These are phyloP conservation scores for Cochlearius cochlearius DNA, from an alignment of 2,113 vertebrate genomes.

Conservation along the genomic window DNA sequence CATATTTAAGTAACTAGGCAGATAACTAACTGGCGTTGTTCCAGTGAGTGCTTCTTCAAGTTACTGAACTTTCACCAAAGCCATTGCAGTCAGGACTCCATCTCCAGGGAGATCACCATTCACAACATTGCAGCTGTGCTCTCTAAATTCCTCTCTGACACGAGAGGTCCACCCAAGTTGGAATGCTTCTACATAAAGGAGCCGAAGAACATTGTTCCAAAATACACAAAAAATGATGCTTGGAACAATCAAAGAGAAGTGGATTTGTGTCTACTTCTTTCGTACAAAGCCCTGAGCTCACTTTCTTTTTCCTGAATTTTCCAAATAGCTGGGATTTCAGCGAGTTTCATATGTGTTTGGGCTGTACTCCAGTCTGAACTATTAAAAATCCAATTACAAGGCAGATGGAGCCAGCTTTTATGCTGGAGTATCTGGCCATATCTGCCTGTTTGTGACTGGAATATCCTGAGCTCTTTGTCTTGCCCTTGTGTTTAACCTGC, in stretches of 20 bases:
- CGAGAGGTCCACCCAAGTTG: not conserved
- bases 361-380: not conserved
- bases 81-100: not conserved
- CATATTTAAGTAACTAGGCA: not conserved
- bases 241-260: not conserved
- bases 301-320: not conserved
- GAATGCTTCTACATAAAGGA: not conserved
- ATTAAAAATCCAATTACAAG: not conserved
- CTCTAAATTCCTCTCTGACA: not conserved
- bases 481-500: not conserved
- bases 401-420: not conserved
- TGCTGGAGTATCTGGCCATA: not conserved
- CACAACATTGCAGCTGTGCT: not conserved
- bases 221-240: not conserved
- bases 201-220: not conserved
- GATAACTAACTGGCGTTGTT: not conserved
- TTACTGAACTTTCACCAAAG: not conserved
- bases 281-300: accelerated
- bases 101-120: not conserved
- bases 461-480: not conserved
- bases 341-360: accelerated
- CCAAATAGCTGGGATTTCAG: not conserved
- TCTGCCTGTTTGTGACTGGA: not conserved
- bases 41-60: not conserved
- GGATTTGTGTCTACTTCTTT: not conserved